Percentiles rank a stretch among this genome's conserved stretches.
phyloP scores from a whole-genome alignment of 2,797 vertebrate species.

The Gymnocypris eckloni region DNA sequence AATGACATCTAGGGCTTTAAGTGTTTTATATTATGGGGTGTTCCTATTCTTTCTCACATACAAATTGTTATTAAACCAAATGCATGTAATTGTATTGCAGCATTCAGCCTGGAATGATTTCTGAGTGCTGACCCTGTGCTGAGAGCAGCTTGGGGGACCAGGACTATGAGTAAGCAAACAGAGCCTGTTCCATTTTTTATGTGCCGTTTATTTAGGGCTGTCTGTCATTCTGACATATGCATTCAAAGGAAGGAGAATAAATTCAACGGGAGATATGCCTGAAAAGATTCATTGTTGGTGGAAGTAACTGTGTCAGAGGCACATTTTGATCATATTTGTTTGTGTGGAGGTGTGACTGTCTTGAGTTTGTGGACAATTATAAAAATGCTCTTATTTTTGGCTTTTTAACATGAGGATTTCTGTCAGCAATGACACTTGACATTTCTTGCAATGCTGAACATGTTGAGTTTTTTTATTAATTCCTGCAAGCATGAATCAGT shows the following conservation, averaged over 20 bases:
- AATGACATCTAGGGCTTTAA: neutral
- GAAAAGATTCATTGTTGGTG: slow-evolving; percentile 7
- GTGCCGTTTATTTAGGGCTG: slow-evolving; percentile 42
- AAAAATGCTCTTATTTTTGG: slow-evolving; percentile 10
- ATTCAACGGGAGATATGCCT: neutral
- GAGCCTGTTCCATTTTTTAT: slow-evolving; percentile 33
- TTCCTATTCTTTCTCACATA: slow-evolving; percentile 18
- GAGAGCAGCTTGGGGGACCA: slow-evolving; percentile 36
- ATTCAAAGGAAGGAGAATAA: slow-evolving; percentile 13
- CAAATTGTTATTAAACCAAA: slow-evolving; percentile 4
- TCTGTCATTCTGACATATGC: slow-evolving; percentile 36
- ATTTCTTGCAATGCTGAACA: neutral
- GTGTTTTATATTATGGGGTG: slow-evolving; percentile 7
- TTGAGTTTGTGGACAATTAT: neutral
- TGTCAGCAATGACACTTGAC: slow-evolving; percentile 1
- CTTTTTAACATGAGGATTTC: neutral
- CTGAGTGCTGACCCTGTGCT: slow-evolving; percentile 31
- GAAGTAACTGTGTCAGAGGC: neutral
- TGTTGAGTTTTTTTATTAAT: neutral
- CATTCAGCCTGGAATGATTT: slow-evolving; percentile 13
- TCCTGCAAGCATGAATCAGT: neutral
- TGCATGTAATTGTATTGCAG: slow-evolving; percentile 17
- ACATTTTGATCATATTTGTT: slow-evolving; percentile 5
- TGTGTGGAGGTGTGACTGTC: neutral
- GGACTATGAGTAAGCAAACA: slow-evolving; percentile 26